Evolutionary conservation across 2,797 vertebrate genomes (phyloP).

Genomic region (Pyrocephalus nanus): DNA sequence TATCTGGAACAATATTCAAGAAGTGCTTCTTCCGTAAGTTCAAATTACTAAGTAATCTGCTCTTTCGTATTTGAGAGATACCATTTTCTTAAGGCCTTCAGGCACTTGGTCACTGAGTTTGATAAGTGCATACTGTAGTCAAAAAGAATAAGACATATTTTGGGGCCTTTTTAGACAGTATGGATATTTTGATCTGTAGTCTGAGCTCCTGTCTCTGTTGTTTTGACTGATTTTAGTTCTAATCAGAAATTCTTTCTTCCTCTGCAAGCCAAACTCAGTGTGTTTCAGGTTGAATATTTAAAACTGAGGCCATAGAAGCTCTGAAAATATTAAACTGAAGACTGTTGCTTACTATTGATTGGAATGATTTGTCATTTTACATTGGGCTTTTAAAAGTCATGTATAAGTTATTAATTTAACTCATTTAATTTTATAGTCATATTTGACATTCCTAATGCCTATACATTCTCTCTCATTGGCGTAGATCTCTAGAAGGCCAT

Average conservation of each 20-base stretch:
- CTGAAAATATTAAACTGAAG: background rate
- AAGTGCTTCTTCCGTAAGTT: slow-evolving; percentile 92
- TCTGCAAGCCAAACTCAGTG: background rate
- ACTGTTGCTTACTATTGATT: background rate
- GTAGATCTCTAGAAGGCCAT: background rate
- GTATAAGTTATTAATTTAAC: background rate
- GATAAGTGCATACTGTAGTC: background rate
- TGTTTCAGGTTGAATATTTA: background rate
- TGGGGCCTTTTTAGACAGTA: background rate
- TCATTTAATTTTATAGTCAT: background rate
- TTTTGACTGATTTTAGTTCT: background rate
- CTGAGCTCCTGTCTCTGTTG: background rate
- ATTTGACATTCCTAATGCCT: background rate
- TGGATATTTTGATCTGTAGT: background rate
- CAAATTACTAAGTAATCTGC: background rate
- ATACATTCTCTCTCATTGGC: background rate
- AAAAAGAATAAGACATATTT: background rate
- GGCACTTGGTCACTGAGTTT: background rate
- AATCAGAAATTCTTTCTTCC: background rate
- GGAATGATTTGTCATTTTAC: background rate
- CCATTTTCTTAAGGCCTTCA: background rate
- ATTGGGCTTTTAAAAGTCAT: background rate
- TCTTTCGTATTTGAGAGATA: background rate
- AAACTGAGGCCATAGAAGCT: background rate
- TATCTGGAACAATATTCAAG: slow-evolving; percentile 96